Percentiles rank a stretch among this genome's conserved stretches.
Evolutionary conservation across 2,888 invertebrate species (phyloP).

Genomic region (Hirtodrosophila confusa): DNA sequence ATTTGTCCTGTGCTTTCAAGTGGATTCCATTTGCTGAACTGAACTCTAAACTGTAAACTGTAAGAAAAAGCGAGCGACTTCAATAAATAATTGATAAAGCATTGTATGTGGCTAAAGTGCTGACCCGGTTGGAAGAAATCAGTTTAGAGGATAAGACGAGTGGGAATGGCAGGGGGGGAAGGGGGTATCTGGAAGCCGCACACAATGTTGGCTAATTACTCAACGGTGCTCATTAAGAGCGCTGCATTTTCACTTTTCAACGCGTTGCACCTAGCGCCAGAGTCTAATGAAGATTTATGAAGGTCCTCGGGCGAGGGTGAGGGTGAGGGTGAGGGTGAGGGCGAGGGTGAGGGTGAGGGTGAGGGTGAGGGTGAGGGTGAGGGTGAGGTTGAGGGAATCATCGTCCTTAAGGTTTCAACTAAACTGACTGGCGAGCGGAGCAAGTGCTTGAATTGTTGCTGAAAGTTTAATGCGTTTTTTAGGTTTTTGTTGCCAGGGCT

Average conservation of each 20-base stretch:
- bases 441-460: conserved; percentile 47
- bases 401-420: conserved; percentile 60
- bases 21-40: conserved; percentile 14
- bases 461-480: conserved; percentile 75
- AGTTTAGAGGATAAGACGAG: background rate
- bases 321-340: background rate
- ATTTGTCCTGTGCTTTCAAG: conserved; percentile 33
- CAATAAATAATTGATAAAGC: conserved; percentile 79
- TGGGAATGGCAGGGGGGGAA: conserved; percentile 6
- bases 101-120: conserved; percentile 29
- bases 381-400: background rate
- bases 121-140: conserved; percentile 27
- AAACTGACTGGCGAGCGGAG: conserved; percentile 41
- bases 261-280: conserved; percentile 67
- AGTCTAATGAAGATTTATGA: conserved; percentile 76
- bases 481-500: conserved; percentile 48
- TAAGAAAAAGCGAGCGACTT: conserved; percentile 44
- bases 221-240: conserved; percentile 77
- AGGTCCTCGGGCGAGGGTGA: conserved; percentile 45
- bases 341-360: background rate
- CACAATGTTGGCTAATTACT: conserved; percentile 78
- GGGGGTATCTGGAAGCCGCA: conserved; percentile 40
- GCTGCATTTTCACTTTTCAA: conserved; percentile 78
- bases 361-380: conserved; percentile 1
- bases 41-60: background rate